Evolutionary conservation across 2,888 invertebrate species (phyloP).

Genomic region (Watsonalla cultraria): DNA sequence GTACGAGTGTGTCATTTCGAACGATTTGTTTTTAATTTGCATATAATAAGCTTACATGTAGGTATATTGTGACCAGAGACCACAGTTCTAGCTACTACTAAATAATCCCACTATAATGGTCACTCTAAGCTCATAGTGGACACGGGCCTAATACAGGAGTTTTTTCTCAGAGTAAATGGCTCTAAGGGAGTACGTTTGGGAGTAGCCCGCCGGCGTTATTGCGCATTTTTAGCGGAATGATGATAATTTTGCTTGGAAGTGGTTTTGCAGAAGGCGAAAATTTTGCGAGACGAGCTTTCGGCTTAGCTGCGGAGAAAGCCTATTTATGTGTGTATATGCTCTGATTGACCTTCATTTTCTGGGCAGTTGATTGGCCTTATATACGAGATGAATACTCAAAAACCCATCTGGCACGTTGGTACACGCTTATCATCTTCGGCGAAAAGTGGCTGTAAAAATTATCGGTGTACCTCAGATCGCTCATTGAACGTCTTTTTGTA

Average conservation of each 20-base stretch:
- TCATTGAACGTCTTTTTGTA: too few species aligned
- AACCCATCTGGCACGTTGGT: too few species aligned
- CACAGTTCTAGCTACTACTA: not conserved
- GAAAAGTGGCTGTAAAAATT: too few species aligned
- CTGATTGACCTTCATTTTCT: not conserved
- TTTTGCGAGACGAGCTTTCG: slow-evolving; percentile 4
- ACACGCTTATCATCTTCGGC: too few species aligned
- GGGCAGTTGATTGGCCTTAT: too few species aligned
- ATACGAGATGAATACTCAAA: too few species aligned
- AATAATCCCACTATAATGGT: too few species aligned
- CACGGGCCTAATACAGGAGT: slow-evolving; percentile 3
- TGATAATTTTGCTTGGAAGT: slow-evolving; percentile 46
- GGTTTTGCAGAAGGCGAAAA: slow-evolving; percentile 23
- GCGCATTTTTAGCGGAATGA: slow-evolving; percentile 45
- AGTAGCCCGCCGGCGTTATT: slow-evolving; percentile 35
- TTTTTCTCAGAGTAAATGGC: slow-evolving; percentile 28
- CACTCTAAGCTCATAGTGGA: not conserved
- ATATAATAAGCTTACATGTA: too few species aligned
- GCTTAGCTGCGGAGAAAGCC: not conserved
- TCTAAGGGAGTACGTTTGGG: slow-evolving; percentile 24
- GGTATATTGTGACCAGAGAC: too few species aligned
- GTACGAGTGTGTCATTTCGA: too few species aligned
- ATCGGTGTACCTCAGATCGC: too few species aligned
- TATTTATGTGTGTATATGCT: not conserved
- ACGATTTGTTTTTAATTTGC: too few species aligned